Evolutionary conservation across 2,888 invertebrate genomes (phyloP).

Genomic region (Hypena proboscidalis): DNA sequence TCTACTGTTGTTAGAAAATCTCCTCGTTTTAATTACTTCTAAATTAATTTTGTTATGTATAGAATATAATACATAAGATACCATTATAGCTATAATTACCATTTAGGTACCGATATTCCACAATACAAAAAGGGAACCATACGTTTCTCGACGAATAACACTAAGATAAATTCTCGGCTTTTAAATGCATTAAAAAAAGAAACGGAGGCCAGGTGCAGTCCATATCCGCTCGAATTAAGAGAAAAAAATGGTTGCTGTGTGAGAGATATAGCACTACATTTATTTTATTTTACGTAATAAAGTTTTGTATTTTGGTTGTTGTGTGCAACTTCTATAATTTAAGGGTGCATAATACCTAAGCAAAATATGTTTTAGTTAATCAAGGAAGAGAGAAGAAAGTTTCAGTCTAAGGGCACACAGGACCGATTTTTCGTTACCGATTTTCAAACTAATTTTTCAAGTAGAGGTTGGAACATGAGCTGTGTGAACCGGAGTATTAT

Average conservation of each 20-base stretch:
- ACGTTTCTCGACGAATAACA: constrained; percentile 18
- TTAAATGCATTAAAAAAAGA: constrained; percentile 51
- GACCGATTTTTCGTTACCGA: too few relatives aligned
- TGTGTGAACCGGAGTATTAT: too few relatives aligned
- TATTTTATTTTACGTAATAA: constrained; percentile 11
- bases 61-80: neutral
- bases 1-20: too few relatives aligned
- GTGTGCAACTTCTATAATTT: too few relatives aligned
- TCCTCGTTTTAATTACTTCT: too few relatives aligned
- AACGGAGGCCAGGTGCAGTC: constrained; percentile 73
- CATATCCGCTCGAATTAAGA: constrained; percentile 65
- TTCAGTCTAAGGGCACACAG: too few relatives aligned
- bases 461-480: too few relatives aligned
- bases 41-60: too few relatives aligned
- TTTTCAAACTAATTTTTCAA: too few relatives aligned
- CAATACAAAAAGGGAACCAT: constrained; percentile 4
- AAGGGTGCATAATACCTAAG: too few relatives aligned
- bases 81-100: constrained; percentile 3
- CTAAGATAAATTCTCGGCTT: constrained; percentile 41
- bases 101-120: neutral
- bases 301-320: neutral
- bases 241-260: constrained; percentile 60
- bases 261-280: constrained; percentile 36
- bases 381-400: too few relatives aligned
- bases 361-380: too few relatives aligned